Percentiles rank a stretch among this genome's conserved stretches.
Conservation (phyloP, 2,888 invertebrate genomes). For the Hyppa rectilinea region DNA sequence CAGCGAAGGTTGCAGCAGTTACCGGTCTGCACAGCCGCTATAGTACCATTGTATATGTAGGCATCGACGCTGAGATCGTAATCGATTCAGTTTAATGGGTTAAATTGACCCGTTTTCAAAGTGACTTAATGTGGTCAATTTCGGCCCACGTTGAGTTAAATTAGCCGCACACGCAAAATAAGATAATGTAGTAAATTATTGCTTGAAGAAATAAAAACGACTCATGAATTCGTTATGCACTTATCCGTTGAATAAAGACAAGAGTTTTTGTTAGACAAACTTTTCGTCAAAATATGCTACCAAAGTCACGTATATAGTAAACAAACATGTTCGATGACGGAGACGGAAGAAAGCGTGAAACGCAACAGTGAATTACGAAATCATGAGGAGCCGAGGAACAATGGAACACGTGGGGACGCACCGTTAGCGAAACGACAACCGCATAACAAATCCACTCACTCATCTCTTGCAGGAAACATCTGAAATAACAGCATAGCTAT, state of each 20-base stretch:
- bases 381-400: slow-evolving; percentile 74
- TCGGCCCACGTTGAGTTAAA: slow-evolving; percentile 62
- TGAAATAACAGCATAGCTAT: slow-evolving; percentile 81
- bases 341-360: slow-evolving; percentile 66
- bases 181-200: slow-evolving; percentile 30
- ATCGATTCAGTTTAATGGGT: slow-evolving; percentile 73
- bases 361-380: slow-evolving; percentile 69
- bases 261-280: background rate
- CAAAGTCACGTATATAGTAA: slow-evolving; percentile 45
- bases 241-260: background rate
- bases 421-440: slow-evolving; percentile 75
- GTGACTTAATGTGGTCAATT: slow-evolving; percentile 70
- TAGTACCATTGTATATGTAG: slow-evolving; percentile 69
- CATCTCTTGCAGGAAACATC: slow-evolving; percentile 58
- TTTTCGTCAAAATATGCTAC: slow-evolving; percentile 18
- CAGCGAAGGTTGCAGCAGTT: slow-evolving; percentile 68
- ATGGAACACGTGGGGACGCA: slow-evolving; percentile 77
- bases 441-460: slow-evolving; percentile 64
- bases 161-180: slow-evolving; percentile 60
- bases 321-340: slow-evolving; percentile 58
- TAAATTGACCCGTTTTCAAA: slow-evolving; percentile 72
- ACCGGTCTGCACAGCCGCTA: slow-evolving; percentile 70
- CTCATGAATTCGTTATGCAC: background rate
- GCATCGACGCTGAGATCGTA: slow-evolving; percentile 66
- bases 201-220: slow-evolving; percentile 1